Conservation (phyloP, 2,113 vertebrate species). For the Phaetusa simplex region DNA sequence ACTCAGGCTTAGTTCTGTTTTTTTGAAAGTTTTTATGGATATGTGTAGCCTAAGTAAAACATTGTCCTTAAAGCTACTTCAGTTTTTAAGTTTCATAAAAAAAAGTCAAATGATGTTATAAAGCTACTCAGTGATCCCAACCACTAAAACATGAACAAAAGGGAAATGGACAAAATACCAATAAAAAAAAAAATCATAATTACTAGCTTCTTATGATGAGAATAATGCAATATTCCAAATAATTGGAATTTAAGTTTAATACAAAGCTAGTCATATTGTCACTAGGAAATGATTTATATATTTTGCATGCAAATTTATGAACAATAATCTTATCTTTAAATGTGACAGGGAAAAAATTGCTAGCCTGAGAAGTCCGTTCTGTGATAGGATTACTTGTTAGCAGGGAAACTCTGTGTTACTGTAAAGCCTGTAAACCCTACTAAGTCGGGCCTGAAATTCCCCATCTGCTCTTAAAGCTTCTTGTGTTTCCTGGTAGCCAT, state of each 20-base stretch:
- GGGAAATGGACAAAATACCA: neutral
- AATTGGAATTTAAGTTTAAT: neutral
- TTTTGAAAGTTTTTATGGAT: neutral
- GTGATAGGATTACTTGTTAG: neutral
- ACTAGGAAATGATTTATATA: neutral
- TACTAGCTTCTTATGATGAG: neutral
- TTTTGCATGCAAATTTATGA: neutral
- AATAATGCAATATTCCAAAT: neutral
- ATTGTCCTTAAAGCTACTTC: neutral
- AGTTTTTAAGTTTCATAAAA: neutral
- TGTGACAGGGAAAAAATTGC: neutral
- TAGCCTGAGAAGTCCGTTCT: neutral
- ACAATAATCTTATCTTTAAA: neutral
- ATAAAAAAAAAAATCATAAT: neutral
- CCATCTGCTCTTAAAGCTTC: neutral
- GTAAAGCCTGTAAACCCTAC: neutral
- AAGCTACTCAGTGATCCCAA: neutral
- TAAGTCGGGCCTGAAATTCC: neutral
- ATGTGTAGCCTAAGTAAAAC: neutral
- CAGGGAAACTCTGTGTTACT: neutral
- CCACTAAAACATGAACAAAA: neutral
- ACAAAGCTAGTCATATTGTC: neutral
- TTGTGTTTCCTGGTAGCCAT: neutral
- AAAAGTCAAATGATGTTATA: neutral
- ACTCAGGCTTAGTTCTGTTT: neutral